Conservation (phyloP, 2,888 invertebrate species). For the Lissonota sp. region DNA sequence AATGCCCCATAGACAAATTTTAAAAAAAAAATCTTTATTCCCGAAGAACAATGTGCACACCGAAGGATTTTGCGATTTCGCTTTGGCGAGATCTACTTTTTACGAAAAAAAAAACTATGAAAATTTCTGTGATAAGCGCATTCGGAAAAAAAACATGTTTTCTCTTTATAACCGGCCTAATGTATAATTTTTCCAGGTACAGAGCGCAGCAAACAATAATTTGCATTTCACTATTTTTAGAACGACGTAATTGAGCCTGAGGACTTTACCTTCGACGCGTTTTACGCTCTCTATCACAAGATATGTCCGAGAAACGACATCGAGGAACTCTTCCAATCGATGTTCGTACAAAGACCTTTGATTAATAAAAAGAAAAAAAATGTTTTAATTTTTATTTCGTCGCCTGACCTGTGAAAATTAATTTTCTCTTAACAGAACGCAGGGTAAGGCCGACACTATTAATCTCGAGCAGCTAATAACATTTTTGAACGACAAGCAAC, state of each 20-base stretch:
- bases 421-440: conserved; percentile 87
- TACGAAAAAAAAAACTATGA: too few relatives aligned
- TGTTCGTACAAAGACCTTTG: conserved; percentile 88
- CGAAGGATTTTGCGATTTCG: too few relatives aligned
- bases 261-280: conserved; percentile 99
- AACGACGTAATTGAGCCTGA: conserved; percentile 97
- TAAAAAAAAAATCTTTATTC: too few relatives aligned
- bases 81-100: too few relatives aligned
- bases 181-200: neutral
- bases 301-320: conserved; percentile 99
- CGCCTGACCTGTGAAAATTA: conserved; percentile 23
- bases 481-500: conserved; percentile 98
- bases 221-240: conserved; percentile 82
- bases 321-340: conserved; percentile 97
- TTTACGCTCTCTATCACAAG: conserved; percentile 98
- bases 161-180: too few relatives aligned
- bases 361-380: neutral
- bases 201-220: conserved; percentile 32
- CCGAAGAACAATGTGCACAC: too few relatives aligned
- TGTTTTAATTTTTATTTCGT: neutral
- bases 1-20: too few relatives aligned
- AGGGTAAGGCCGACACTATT: conserved; percentile 95
- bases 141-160: too few relatives aligned
- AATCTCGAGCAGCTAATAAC: conserved; percentile 94
- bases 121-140: too few relatives aligned